Conservation (phyloP, 2,113 vertebrate species). For the Rhabdornis inornatus region DNA sequence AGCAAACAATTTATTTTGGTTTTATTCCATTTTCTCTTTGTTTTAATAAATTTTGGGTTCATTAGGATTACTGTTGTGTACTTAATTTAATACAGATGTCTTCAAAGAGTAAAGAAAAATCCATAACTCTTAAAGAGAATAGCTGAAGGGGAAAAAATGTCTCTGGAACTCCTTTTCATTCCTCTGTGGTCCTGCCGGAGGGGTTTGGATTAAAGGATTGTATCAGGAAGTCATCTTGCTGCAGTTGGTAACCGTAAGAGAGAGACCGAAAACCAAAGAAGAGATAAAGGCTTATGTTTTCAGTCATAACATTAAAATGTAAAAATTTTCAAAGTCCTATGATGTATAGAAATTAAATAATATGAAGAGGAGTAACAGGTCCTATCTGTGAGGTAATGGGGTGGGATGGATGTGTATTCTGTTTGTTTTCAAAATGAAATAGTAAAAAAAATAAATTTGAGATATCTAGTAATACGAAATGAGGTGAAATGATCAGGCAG, state of each 20-base stretch:
- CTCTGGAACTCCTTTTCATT: slow-evolving; percentile 36
- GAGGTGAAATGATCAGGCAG: background rate
- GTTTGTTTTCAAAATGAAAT: background rate
- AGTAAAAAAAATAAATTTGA: background rate
- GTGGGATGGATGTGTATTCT: background rate
- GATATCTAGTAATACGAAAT: background rate
- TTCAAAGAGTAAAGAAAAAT: slow-evolving; percentile 57
- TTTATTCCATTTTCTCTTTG: slow-evolving; percentile 40
- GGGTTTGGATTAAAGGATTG: background rate
- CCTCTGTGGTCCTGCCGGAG: background rate
- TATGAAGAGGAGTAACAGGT: background rate
- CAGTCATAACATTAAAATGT: background rate
- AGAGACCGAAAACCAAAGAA: background rate
- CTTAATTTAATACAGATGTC: slow-evolving; percentile 53
- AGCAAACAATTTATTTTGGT: slow-evolving; percentile 47
- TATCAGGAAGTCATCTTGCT: background rate
- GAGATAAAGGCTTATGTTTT: background rate
- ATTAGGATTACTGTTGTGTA: slow-evolving; percentile 44
- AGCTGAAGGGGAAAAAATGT: background rate
- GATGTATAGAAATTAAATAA: background rate
- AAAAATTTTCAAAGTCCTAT: background rate
- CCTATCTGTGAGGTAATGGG: background rate
- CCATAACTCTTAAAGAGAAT: slow-evolving; percentile 18
- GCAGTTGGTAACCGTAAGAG: background rate
- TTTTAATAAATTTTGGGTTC: slow-evolving; percentile 49